Percentiles rank a stretch among this genome's conserved stretches.
Conservation (phyloP, 1,140 invertebrate genomes). For the Babylonia areolata region DNA sequence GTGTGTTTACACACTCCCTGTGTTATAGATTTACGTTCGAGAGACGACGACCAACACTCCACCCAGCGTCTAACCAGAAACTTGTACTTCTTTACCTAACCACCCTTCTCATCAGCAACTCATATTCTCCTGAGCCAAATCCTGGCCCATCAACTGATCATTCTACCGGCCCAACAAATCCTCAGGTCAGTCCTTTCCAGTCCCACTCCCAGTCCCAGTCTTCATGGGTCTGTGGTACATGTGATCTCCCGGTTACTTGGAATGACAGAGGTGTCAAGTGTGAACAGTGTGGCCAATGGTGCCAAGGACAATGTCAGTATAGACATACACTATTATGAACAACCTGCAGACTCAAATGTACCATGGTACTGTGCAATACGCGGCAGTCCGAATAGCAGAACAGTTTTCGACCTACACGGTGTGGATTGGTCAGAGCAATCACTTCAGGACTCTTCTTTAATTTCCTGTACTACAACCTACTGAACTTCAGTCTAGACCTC, state of each 20-base stretch:
- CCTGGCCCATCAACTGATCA: not conserved
- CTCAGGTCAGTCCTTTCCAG: not conserved
- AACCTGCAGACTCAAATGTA: slow-evolving; percentile 19
- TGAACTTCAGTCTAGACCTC: slow-evolving; percentile 26
- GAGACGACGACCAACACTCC: too few species aligned
- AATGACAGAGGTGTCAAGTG: slow-evolving; percentile 37
- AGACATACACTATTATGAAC: slow-evolving; percentile 19
- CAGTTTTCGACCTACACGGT: not conserved
- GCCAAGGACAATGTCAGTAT: slow-evolving; percentile 40
- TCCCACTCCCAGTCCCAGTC: not conserved
- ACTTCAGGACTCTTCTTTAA: slow-evolving; percentile 27
- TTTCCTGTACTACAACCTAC: slow-evolving; percentile 28
- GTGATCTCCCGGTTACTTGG: slow-evolving; percentile 45
- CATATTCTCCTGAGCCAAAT: not conserved
- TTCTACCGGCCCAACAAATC: not conserved
- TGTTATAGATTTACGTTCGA: too few species aligned
- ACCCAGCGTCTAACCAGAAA: too few species aligned
- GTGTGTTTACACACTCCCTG: too few species aligned
- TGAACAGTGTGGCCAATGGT: slow-evolving; percentile 46
- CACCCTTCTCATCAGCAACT: not conserved
- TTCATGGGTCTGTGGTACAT: slow-evolving; percentile 37
- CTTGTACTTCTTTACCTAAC: too few species aligned
- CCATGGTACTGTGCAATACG: slow-evolving; percentile 45
- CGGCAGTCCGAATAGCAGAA: slow-evolving; percentile 38
- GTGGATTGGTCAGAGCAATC: slow-evolving; percentile 19